Evolutionary conservation across 2,797 vertebrate genomes (phyloP).

Genomic region (Halcyon badia): DNA sequence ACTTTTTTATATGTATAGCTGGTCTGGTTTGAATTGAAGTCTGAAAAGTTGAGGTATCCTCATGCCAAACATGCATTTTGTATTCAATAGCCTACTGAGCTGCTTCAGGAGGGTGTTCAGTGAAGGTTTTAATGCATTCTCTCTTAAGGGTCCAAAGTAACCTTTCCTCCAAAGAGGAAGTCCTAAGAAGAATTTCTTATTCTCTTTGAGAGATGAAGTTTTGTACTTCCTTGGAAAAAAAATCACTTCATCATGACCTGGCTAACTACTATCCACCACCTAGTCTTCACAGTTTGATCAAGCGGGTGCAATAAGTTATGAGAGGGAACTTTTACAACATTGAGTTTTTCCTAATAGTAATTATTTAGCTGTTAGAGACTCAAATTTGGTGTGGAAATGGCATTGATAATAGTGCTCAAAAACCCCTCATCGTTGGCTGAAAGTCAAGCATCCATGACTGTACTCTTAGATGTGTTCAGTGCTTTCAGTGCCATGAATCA

Average conservation of each 20-base stretch:
- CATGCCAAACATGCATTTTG: neutral
- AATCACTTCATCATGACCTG: neutral
- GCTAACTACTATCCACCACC: neutral
- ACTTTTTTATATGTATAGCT: neutral
- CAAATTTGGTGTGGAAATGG: neutral
- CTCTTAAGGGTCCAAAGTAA: neutral
- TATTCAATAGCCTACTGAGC: neutral
- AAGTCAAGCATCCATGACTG: neutral
- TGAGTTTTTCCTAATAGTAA: neutral
- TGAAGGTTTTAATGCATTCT: neutral
- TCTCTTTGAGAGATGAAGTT: neutral
- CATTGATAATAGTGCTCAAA: neutral
- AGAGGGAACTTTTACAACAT: neutral
- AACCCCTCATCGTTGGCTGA: neutral
- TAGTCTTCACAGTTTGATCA: neutral
- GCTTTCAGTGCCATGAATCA: neutral
- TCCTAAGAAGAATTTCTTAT: neutral
- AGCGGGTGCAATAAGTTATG: neutral
- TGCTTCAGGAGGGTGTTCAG: neutral
- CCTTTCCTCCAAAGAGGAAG: neutral
- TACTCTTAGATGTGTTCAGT: neutral
- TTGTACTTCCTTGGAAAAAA: neutral
- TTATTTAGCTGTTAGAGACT: neutral
- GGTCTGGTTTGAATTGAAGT: neutral
- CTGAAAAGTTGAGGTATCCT: neutral